Evolutionary conservation across 2,888 invertebrate genomes (phyloP).

Genomic region (Caenorhabditis becei): DNA sequence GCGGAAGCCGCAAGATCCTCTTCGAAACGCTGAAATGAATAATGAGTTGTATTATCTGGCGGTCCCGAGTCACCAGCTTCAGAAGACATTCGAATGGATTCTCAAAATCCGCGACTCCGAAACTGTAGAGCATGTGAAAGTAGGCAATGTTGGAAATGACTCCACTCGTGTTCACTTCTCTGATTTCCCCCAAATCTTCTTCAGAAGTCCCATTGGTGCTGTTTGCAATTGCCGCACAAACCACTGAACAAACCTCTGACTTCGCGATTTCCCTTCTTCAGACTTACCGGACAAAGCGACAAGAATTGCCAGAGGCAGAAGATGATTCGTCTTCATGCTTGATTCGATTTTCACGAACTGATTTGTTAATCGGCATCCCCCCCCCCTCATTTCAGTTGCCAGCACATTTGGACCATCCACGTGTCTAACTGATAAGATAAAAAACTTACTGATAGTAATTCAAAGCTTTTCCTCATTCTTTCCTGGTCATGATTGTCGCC

Average conservation of each 20-base stretch:
- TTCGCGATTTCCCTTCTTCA: too few relatives aligned
- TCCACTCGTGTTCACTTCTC: not conserved
- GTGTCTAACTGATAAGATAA: not conserved
- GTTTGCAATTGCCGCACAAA: not conserved
- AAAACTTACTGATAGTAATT: too few relatives aligned
- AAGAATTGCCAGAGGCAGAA: not conserved
- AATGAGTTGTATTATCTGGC: not conserved
- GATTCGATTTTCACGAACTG: conserved; percentile 1
- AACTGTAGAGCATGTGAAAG: conserved; percentile 6
- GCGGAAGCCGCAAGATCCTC: not conserved
- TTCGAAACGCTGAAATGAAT: not conserved
- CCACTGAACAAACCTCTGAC: not conserved
- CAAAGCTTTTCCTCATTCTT: not conserved
- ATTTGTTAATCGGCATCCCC: not conserved
- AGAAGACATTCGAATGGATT: not conserved
- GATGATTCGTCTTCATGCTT: not conserved
- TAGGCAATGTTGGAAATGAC: conserved; percentile 4
- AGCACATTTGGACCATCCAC: not conserved
- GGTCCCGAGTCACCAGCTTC: not conserved
- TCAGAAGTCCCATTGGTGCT: not conserved
- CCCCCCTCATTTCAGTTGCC: not conserved
- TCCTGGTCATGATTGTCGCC: not conserved
- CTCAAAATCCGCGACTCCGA: not conserved
- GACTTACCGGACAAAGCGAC: conserved; percentile 2
- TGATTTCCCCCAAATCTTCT: not conserved